Evolutionary conservation across 2,888 invertebrate genomes (phyloP), one percentile per base, ranked within the genome.

Genomic region (Nesidiocoris tenuis): DNA sequence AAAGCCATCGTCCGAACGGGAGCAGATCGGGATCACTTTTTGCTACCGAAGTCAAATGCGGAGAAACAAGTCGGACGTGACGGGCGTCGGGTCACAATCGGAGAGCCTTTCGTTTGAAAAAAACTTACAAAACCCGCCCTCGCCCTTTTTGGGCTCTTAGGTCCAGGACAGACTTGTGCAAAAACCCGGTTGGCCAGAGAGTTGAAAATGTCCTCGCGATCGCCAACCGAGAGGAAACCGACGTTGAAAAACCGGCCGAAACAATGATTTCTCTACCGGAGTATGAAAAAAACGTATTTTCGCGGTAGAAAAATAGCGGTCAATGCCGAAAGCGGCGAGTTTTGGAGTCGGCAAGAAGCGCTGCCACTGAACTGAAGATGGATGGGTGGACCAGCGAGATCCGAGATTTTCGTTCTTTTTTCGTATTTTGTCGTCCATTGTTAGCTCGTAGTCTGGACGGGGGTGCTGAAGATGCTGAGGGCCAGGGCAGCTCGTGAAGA

Each of bases 401-500:
- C 12, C 39, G 39, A 39, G 12, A 3, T 39, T 39, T 39, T 39
- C 39, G 39, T 39, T 39, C 12, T 39, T 39, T 39, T 39, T 39
- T 39, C 12, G 39, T 12, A 12, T 39, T 39, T 39, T 12, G 39
- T 39, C 12, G 39, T 12, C 39, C 39, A 39, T 39, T 39, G 39
- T 39, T 39, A 39, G 39, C 39, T 12, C 5, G 39, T 39, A 39
- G 39, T 39, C 39, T 39, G 39, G 39, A 39, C 5, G 3, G 39
- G 39, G 39, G 3, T 39, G 39, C 39, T 7, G 39, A 39, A 39
- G 39, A 39, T 39, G 39, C 12, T 39, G 39, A 39, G 39, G n/a
- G 39, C 39, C 39, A 39, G 39, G 55, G 56, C n/a, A n/a, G 75
- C 71, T 75, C 75, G 75, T 75, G 75, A 77, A 68, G 70, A 68